Base-by-base conservation (phyloP, 2,113 vertebrate species). In the Cepphus grylle region DNA sequence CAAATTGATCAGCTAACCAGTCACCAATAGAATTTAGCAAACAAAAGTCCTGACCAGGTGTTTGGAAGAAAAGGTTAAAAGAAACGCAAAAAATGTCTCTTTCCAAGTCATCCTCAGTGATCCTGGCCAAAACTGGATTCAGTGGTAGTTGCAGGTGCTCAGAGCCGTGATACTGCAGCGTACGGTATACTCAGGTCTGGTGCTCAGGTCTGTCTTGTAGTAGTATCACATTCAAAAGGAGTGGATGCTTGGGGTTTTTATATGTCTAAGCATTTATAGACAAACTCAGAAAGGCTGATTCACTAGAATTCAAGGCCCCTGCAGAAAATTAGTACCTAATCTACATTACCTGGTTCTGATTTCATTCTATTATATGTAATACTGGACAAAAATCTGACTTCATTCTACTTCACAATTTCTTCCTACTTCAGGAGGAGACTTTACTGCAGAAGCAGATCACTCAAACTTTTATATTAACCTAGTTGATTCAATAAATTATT, bases 101-200 rank as follows among this genome's bases (percentile, higher is more conserved):
- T 66, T 81, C 40, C 49, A 66, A 29, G 50, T 49, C 61, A 16
- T 53, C 18, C 17, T 55, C 6, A 15, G 20, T 47, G 53, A 59
- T 88, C 32, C 45, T 34, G 27, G 45, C 11, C 23, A 61, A 49
- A 86, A 26, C 26, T 52, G 22, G 9, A 9, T 70, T 52, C 69
- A 30, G 16, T 42, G 49, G 12, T 2, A 50, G 32, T 12, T 42
- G 20, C 0, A 43, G 32, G 70, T 40, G 61, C 82, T 80, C 49
- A 21, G 49, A 72, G 34, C 6, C 52, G 12, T 42, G 32, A 34
- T 25, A 25, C 22, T n/a, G 8, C 47, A 34, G 11, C 3, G 1
- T 45, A 3, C 2, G 9, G 5, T 50, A 5, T 9, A 18, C 21
- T 62, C 3, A 0, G 16, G 19, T 50, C 23, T 40, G 27, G 27